A percentile compares a stretch with the other conserved stretches of the same genome.
These are phyloP conservation scores for Cynopterus sphinx DNA, from an alignment of 2,797 vertebrate species.

Conservation along the genomic window DNA sequence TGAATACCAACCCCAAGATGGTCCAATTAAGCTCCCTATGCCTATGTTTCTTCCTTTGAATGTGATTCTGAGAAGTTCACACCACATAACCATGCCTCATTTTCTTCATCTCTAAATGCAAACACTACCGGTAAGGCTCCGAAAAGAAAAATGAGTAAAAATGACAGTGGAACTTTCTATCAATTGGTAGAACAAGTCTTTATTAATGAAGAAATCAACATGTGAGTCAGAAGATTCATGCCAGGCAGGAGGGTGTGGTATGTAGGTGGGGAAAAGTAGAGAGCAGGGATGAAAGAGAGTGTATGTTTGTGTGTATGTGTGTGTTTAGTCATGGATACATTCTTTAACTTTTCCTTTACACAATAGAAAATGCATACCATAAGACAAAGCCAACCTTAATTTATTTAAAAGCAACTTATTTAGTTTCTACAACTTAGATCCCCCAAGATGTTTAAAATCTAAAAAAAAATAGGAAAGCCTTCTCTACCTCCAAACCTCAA, in stretches of 20 bases:
- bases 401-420: background rate
- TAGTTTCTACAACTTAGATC: background rate
- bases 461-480: background rate
- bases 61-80: background rate
- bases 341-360: conserved; percentile 29
- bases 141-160: background rate
- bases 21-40: too few relatives aligned
- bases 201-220: background rate
- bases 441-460: background rate
- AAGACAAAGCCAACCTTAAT: background rate
- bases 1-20: too few relatives aligned
- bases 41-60: background rate
- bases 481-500: background rate
- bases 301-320: background rate
- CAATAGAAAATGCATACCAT: background rate
- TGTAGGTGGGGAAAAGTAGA: background rate
- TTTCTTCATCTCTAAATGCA: background rate
- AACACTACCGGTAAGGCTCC: background rate
- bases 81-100: background rate
- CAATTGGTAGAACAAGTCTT: background rate
- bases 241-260: background rate
- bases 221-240: background rate
- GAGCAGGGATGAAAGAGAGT: background rate
- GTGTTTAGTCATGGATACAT: background rate
- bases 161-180: background rate